phyloP scores from a whole-genome alignment of 2,797 vertebrate genomes.

The Chiloscyllium punctatum region DNA sequence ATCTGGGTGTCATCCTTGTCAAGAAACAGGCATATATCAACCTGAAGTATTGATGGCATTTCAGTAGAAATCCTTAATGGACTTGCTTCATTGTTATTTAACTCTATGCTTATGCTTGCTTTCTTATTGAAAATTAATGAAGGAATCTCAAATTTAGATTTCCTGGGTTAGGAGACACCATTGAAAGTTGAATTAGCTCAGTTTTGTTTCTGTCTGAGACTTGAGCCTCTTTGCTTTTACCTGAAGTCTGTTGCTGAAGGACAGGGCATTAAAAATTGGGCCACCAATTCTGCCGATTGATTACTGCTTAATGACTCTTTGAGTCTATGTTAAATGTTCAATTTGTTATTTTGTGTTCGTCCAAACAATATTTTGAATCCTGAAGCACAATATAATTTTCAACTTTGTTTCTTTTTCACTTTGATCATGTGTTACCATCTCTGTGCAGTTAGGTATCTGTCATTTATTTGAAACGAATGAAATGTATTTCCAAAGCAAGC shows the following conservation, averaged over 20 bases:
- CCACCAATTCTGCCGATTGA: neutral
- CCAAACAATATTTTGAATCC: neutral
- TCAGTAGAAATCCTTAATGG: neutral
- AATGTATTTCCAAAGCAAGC: conserved; percentile 5
- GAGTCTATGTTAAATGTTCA: neutral
- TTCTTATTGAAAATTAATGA: neutral
- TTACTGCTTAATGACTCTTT: neutral
- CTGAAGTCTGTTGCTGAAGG: neutral
- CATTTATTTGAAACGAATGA: neutral
- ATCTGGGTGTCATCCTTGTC: neutral
- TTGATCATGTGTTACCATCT: neutral
- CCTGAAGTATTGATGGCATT: neutral
- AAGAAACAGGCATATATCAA: neutral
- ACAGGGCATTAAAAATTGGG: neutral
- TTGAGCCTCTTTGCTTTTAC: neutral
- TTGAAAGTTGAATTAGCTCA: neutral
- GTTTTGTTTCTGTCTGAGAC: neutral
- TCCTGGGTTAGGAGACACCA: neutral
- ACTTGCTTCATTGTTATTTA: neutral
- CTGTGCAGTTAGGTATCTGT: neutral
- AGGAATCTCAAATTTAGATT: neutral
- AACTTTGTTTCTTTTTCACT: neutral
- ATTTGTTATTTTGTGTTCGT: neutral
- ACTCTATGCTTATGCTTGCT: neutral
- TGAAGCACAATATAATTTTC: neutral